These are phyloP conservation scores for Drosophila kokeensis DNA, from an alignment of 2,888 invertebrate species.

Conservation along the genomic window DNA sequence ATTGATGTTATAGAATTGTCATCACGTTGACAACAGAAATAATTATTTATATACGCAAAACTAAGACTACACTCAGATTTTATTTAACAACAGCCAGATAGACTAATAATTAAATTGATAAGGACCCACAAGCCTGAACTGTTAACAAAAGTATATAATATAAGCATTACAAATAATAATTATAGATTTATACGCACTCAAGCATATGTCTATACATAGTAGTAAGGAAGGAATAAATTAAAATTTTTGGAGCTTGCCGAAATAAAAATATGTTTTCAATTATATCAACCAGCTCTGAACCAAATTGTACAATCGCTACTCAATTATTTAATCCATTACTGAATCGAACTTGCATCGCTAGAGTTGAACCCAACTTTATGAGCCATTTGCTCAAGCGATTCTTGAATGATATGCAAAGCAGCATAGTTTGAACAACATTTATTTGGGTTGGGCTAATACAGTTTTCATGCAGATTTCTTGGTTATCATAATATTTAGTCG, in stretches of 20 bases:
- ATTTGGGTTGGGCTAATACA: background rate
- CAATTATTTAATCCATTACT: background rate
- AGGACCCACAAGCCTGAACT: background rate
- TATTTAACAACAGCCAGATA: background rate
- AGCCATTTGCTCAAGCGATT: background rate
- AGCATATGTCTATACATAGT: background rate
- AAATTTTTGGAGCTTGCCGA: background rate
- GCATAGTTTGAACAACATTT: background rate
- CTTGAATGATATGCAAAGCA: background rate
- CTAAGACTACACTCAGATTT: background rate
- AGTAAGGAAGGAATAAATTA: background rate
- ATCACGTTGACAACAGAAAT: slow-evolving; percentile 4
- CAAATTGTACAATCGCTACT: background rate
- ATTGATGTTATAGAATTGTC: slow-evolving; percentile 24
- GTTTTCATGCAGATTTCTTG: background rate
- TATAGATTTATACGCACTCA: background rate
- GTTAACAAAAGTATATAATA: background rate
- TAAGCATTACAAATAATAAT: background rate
- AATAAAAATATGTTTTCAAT: background rate
- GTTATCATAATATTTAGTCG: background rate
- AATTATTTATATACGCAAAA: background rate
- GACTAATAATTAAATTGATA: background rate
- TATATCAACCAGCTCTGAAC: background rate
- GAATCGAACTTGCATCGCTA: background rate
- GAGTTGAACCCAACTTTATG: background rate